phyloP scores from a whole-genome alignment of 64 coral and sea anemone species.

The Pachyseris speciosa region DNA sequence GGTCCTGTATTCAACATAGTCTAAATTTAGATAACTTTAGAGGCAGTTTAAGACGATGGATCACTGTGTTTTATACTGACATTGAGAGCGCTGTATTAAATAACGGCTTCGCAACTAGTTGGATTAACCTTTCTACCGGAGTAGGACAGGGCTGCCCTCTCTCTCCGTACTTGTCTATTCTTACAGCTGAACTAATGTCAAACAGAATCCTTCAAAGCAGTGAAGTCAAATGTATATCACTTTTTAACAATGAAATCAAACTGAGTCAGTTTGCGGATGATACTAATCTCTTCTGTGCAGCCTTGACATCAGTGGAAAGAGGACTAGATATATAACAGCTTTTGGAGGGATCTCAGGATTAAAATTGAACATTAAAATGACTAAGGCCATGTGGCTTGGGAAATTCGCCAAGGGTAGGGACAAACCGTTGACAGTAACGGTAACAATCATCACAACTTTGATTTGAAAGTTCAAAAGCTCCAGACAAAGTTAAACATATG shows the following conservation, averaged over 20 bases:
- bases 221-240: background rate
- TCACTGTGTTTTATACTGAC: background rate
- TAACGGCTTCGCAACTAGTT: background rate
- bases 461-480: background rate
- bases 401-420: no score
- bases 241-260: background rate
- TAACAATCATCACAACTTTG: background rate
- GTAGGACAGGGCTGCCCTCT: constrained; percentile 21
- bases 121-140: background rate
- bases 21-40: background rate
- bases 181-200: background rate
- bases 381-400: constrained; percentile 1
- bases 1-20: background rate
- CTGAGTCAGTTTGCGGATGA: background rate
- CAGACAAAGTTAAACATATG: background rate
- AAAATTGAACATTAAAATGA: background rate
- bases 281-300: background rate
- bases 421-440: background rate
- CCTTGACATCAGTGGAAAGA: background rate
- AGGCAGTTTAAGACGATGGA: background rate
- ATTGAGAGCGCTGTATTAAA: background rate
- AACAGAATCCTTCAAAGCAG: background rate
- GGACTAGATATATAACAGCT: background rate
- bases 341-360: background rate
- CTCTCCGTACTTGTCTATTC: background rate